Base-by-base conservation (phyloP, 2,797 vertebrate genomes). In the Pseudochirops corinnae region DNA sequence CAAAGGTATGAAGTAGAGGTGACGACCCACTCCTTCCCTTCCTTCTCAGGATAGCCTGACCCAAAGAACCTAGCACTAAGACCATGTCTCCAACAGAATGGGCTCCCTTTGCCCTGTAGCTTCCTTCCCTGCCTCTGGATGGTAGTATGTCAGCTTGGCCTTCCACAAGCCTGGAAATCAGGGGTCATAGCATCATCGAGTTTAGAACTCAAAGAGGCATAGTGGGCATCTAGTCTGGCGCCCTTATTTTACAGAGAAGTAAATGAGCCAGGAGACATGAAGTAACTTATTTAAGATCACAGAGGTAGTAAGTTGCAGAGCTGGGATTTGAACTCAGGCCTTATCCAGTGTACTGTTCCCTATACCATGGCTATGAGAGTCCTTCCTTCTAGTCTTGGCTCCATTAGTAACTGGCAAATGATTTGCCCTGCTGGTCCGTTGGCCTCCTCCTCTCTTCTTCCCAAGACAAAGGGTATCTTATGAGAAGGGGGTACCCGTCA, bases 1-100 rank as follows among this genome's bases (percentile, higher is more conserved):
- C 99, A 96, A 99, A 99, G 99, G 99, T 99, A 99, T 50, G 46
- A 39, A 87, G 90, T 91, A 13, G 52, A 31, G 13, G 16, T 26
- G 74, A 87, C 26, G 74, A 21, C 57, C 52, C 0, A 0, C 31
- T 33, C 31, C 67, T 53, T 93, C 55, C 82, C 4, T 0, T 0
- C 0, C 5, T 11, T 5, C 0, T 1, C 52, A 0, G 11, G 26
- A 33, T 31, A 39, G 24, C 29, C 31, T 39, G 21, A 26, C 21
- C 21, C 39, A 87, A 46, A 82, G 21, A 74, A 21, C 33, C 33
- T 62, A 62, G 62, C n/a, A n/a, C n/a, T 21, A n/a, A 74, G 16
- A 74, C n/a, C 16, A 21, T 39, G 2, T 74, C n/a, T 21, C 18
- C 39, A 10, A 9, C 39, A 26, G 21, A 50, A 46, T 87, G n/a